Evolutionary conservation across 2,113 vertebrate genomes (phyloP).

Genomic region (Pangasianodon hypophthalmus): DNA sequence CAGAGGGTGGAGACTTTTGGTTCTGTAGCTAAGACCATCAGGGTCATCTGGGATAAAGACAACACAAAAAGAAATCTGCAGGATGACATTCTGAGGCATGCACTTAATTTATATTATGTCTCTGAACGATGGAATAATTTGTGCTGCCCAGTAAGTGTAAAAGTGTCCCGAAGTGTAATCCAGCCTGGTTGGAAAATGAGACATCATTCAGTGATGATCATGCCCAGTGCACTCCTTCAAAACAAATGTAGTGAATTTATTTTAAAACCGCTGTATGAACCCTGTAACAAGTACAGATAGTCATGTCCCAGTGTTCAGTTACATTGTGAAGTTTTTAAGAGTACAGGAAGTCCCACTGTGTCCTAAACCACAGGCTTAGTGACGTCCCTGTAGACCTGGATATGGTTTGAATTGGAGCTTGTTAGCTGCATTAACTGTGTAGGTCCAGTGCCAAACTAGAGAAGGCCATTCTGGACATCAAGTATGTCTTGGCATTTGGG

Average conservation of each 20-base stretch:
- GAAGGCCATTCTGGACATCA: background rate
- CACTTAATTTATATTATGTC: background rate
- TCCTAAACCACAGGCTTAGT: background rate
- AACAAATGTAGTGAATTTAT: background rate
- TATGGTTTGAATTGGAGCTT: background rate
- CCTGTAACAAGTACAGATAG: background rate
- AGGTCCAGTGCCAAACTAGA: background rate
- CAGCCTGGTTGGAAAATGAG: constrained; percentile 2
- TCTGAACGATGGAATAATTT: background rate
- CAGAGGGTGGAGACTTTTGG: background rate
- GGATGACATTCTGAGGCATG: background rate
- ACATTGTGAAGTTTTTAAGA: background rate
- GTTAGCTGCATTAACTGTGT: background rate
- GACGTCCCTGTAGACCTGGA: background rate
- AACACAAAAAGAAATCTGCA: background rate
- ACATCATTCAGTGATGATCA: background rate
- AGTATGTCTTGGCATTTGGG: background rate
- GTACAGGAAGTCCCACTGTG: background rate
- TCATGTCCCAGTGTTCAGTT: background rate
- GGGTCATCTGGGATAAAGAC: background rate
- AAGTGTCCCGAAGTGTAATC: background rate
- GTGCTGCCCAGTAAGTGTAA: background rate
- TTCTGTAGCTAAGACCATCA: background rate
- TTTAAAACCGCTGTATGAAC: background rate
- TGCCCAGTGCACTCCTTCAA: background rate